These are phyloP conservation scores for Seira sanloemensis DNA, from an alignment of 2,888 invertebrate genomes.

Conservation along the genomic window DNA sequence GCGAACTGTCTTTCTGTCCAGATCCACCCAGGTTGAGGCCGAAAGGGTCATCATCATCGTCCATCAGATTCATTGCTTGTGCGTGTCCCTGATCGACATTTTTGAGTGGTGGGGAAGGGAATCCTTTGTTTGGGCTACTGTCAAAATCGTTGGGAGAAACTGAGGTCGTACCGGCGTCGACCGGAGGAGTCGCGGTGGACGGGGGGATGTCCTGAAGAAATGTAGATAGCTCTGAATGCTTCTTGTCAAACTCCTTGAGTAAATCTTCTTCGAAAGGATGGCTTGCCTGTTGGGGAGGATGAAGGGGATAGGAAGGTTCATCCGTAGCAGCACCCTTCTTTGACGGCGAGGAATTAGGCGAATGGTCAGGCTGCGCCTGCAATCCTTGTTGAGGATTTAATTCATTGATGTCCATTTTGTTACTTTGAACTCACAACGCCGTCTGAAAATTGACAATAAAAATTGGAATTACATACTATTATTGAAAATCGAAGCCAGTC, in stretches of 20 bases:
- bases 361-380: constrained; percentile 5
- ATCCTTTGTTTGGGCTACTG: constrained; percentile 7
- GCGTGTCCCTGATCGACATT: not conserved
- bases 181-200: not conserved
- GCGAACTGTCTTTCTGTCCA: constrained; percentile 11
- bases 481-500: too few relatives aligned
- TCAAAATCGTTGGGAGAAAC: constrained; percentile 26
- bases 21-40: constrained; percentile 51
- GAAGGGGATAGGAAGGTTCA: not conserved
- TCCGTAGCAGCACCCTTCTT: constrained; percentile 25
- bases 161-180: constrained; percentile 23
- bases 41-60: constrained; percentile 63
- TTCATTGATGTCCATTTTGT: constrained; percentile 41
- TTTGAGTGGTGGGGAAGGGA: not conserved
- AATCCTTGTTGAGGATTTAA: constrained; percentile 12
- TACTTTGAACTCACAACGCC: not conserved
- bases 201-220: constrained; percentile 63
- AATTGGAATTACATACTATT: too few relatives aligned
- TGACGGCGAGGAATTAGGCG: constrained; percentile 37
- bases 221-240: constrained; percentile 64
- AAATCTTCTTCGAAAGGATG: constrained; percentile 58
- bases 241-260: constrained; percentile 64
- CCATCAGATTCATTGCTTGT: constrained; percentile 12
- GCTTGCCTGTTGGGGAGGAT: constrained; percentile 4
- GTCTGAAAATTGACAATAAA: too few relatives aligned